Conservation (phyloP, 1,140 invertebrate genomes). For the Brachionus paranguensis region DNA sequence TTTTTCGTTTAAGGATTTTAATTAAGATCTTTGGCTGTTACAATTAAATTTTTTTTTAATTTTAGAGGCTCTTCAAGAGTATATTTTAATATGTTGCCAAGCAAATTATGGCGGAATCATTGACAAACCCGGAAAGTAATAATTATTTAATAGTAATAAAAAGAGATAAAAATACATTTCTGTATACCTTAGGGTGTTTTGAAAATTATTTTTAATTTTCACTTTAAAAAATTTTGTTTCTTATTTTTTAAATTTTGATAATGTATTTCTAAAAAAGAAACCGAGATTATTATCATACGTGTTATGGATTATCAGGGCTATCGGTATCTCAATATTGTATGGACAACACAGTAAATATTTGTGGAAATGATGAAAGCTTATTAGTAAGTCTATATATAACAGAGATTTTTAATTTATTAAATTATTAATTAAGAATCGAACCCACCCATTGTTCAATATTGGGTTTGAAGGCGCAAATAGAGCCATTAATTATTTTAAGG, state of each 20-base stretch:
- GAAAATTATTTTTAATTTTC: no score
- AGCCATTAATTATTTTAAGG: conserved; percentile 24
- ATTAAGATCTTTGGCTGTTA: no score
- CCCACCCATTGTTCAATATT: conserved; percentile 67
- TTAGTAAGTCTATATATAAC: conserved; percentile 55
- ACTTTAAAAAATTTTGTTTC: no score
- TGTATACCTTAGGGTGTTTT: no score
- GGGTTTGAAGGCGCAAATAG: conserved; percentile 53
- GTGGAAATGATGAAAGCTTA: conserved; percentile 61
- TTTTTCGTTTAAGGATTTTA: no score
- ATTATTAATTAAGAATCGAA: conserved; percentile 53
- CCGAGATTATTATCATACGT: conserved; percentile 89
- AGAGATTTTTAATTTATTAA: conserved; percentile 20
- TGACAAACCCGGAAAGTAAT: conserved; percentile 89
- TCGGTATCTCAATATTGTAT: conserved; percentile 81
- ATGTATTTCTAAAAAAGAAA: conserved; percentile 61
- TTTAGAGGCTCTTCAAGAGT: conserved; percentile 76
- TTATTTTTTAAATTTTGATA: conserved; percentile 23
- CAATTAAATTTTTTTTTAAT: not conserved
- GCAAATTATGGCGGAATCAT: conserved; percentile 77
- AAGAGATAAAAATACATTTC: no score
- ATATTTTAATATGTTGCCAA: conserved; percentile 87
- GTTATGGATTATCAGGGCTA: conserved; percentile 88
- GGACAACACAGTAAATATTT: conserved; percentile 53
- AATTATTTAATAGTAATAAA: no score